Base-by-base conservation (phyloP, 2,113 vertebrate species). In the Cynopterus brachyotis region DNA sequence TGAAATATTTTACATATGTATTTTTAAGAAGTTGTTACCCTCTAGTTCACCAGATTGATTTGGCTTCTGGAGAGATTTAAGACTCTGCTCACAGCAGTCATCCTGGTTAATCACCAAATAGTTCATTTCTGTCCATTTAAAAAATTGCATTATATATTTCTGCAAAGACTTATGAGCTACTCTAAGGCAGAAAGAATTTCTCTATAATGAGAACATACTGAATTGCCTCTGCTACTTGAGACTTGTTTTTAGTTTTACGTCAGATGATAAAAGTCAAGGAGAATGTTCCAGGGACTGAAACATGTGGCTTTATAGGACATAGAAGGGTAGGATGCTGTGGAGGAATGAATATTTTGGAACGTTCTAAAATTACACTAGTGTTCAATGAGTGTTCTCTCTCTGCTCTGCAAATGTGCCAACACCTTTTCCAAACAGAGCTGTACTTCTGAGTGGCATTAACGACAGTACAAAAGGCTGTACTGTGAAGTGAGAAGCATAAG, bases 211-310 rank as follows among this genome's bases (percentile, higher is more conserved):
- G 60, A 87, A 3, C 35, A 69, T 80, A 5, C 26, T 88, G 28
- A 59, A 9, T 64, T 83, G 96, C 62, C 40, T 97, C 88, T 93
- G 28, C 4, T 42, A 47, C 89, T 40, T 89, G 94, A 57, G 26
- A 75, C 15, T 79, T 86, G 86, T 19, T 53, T n/a, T 78, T 70
- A 62, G 30, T 93, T 22, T 84, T 37, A 93, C 9, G 47, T 57
- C 64, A 70, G 47, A 64, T 11, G 78, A 50, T 32, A 37, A 42
- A 91, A 78, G 11, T 62, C n/a, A 81, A 55, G 28, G 3, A 64
- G 42, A 83, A 78, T 24, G 16, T 57, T 53, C 32, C 37, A 50
- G 42, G 53, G 16, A 67, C 13, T 32, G 24, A 91, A 94, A n/a
- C 3, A 67, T 2, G 20, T 72, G 32, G 13, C 60, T 96, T 89